phyloP scores from a whole-genome alignment of 1,140 invertebrate genomes.

The Lepidurus packardi region DNA sequence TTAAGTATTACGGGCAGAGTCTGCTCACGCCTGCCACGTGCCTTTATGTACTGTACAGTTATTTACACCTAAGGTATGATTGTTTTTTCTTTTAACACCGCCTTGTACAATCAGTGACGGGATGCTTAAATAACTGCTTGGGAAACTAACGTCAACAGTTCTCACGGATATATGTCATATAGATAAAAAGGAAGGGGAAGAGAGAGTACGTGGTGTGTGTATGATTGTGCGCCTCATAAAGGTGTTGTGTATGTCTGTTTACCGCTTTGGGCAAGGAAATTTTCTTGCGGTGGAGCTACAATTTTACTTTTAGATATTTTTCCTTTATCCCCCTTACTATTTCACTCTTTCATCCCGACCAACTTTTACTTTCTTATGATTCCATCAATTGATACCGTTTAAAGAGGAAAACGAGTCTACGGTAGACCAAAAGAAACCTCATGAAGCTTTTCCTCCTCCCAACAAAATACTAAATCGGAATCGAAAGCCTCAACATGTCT shows the following conservation, averaged over 20 bases:
- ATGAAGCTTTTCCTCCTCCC: too few species aligned
- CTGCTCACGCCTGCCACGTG: not conserved
- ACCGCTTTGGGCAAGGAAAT: not conserved
- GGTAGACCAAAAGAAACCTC: too few species aligned
- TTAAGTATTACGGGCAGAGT: not conserved
- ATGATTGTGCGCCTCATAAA: not conserved
- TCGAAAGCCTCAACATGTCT: not conserved
- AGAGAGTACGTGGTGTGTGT: not conserved
- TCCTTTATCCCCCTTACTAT: not conserved
- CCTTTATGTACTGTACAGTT: not conserved
- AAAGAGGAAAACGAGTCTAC: too few species aligned
- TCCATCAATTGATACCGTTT: too few species aligned
- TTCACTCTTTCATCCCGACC: not conserved
- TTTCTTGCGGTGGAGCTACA: not conserved
- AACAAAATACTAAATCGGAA: not conserved
- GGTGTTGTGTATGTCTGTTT: not conserved
- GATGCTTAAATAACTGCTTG: not conserved
- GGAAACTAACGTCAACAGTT: not conserved
- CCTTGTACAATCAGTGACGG: not conserved
- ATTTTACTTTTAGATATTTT: not conserved
- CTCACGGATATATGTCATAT: slow-evolving; percentile 19
- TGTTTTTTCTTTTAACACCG: not conserved
- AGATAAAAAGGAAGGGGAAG: not conserved
- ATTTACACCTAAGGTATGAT: not conserved
- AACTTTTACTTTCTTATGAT: not conserved